Percentiles rank a stretch among this genome's conserved stretches.
These are phyloP conservation scores for Madoqua kirkii DNA, from an alignment of 2,113 vertebrate species.

Conservation along the genomic window DNA sequence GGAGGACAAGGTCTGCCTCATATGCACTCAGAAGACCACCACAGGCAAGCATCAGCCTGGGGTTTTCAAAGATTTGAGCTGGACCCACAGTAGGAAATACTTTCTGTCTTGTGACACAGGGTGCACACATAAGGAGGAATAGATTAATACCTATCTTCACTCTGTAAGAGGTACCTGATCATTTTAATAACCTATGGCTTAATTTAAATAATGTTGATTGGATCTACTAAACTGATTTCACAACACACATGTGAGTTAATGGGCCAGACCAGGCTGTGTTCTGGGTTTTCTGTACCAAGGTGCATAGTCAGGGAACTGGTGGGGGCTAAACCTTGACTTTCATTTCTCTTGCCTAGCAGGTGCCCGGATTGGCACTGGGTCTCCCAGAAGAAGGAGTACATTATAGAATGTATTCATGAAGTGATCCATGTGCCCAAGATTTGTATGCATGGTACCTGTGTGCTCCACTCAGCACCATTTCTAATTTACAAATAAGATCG, in stretches of 20 bases:
- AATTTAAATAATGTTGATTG: not conserved
- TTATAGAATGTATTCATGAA: not conserved
- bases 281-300: not conserved
- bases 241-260: not conserved
- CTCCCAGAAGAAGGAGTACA: not conserved
- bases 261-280: not conserved
- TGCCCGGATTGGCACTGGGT: not conserved
- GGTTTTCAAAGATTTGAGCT: not conserved
- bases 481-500: not conserved
- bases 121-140: too few species aligned
- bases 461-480: not conserved
- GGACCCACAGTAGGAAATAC: not conserved
- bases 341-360: not conserved
- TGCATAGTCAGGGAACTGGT: not conserved
- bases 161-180: not conserved
- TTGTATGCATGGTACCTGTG: not conserved
- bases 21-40: rapidly evolving
- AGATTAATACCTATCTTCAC: not conserved
- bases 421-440: not conserved
- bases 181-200: not conserved
- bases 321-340: not conserved
- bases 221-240: not conserved
- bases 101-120: not conserved
- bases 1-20: not conserved
- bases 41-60: not conserved